Base-by-base conservation (phyloP, 2,888 invertebrate species). In the Drosophila rellima region DNA sequence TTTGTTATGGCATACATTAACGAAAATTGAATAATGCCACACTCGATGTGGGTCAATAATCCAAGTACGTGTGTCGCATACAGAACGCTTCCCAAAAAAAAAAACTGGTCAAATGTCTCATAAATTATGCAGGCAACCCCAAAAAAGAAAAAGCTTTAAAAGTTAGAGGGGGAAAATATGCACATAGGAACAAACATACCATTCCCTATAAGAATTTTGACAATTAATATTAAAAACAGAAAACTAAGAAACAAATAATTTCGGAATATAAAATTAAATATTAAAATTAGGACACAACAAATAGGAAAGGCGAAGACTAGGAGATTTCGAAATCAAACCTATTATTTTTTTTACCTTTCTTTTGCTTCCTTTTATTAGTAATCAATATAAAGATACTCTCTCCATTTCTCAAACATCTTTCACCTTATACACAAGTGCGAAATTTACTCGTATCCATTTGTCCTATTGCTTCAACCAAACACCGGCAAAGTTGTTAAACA, bases 11-110 rank as follows among this genome's bases (percentile, higher is more conserved):
- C 74, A 65, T 61, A 62, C 26, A 64, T 50, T 67, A 65, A 65
- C 66, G 67, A 69, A 70, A 78, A 83, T 83, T 79, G 69, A 86
- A 77, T 83, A 82, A 83, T 82, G 65, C 18, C 42, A 17, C 31
- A 66, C 15, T 31, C 52, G 31, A 83, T 71, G 69, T 83, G 65
- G 83, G 83, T 83, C 82, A 82, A 44, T 45, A 62, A 61, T 62
- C 54, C 47, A 71, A 51, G 66, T 78, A 76, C 80, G 74, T 86
- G 80, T 26, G 3, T 44, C 11, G 40, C 69, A 67, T 69, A 26
- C 59, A 15, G n/a, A 61, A 47, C 18, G 15, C 7, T 39, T 23
- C 42, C 61, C 39, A 48, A 42, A 59, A 59, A n/a, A 15, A 33
- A 29, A 20, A 40, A 23, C 48, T 52, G 47, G 51, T 51, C 74